Percentiles rank a stretch among this genome's conserved stretches.
Evolutionary conservation across 1,140 invertebrate genomes (phyloP).

Genomic region (Drosophila ercepeae): DNA sequence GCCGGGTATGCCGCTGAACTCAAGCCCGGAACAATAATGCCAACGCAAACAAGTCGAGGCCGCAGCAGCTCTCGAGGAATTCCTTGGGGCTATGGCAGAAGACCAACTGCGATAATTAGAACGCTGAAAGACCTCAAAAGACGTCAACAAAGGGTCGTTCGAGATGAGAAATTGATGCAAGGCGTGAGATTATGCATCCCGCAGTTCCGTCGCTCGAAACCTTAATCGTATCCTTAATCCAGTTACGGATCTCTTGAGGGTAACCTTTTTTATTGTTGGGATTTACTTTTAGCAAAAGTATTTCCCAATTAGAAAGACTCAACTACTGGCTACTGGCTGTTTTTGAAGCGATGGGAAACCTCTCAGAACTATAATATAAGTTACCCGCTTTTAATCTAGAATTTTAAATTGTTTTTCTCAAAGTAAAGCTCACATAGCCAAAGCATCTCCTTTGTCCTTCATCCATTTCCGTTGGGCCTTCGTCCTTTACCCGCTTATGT

Average conservation of each 20-base stretch:
- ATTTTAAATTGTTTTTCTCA: neutral
- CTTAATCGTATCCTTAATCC: neutral
- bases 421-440: neutral
- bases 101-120: constrained; percentile 56
- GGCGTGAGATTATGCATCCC: constrained; percentile 46
- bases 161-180: constrained; percentile 38
- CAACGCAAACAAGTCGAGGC: constrained; percentile 2
- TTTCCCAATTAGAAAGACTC: neutral
- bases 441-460: neutral
- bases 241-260: constrained; percentile 3
- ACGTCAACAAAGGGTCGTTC: constrained; percentile 31
- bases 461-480: constrained; percentile 16
- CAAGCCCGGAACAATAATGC: neutral
- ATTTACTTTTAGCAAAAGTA: neutral
- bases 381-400: neutral
- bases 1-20: neutral
- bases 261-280: no score
- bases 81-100: constrained; percentile 9
- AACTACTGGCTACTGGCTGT: neutral
- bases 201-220: no score
- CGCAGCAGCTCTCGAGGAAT: constrained; percentile 13
- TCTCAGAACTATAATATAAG: neutral
- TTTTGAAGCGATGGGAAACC: neutral
- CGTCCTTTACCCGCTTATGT: constrained; percentile 54
- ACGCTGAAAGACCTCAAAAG: constrained; percentile 26